Percentiles rank a stretch among this genome's conserved stretches.
Conservation (phyloP, 2,113 vertebrate genomes). For the Scartelaos histophorus region DNA sequence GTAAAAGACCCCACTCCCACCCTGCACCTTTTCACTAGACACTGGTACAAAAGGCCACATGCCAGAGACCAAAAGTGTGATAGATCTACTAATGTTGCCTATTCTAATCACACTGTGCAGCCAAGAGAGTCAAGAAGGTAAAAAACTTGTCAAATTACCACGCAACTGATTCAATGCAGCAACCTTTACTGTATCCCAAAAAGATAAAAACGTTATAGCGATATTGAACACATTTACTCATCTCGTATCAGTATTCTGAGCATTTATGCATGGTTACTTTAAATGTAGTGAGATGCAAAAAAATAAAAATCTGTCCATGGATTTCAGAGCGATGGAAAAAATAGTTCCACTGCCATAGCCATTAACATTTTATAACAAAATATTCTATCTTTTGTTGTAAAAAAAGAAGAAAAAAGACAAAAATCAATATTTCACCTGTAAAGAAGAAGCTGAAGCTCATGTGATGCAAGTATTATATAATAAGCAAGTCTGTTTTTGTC, state of each 20-base stretch:
- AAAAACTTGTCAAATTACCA: not conserved
- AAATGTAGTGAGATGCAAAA: not conserved
- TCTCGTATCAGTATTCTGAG: too few relatives aligned
- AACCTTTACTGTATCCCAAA: too few relatives aligned
- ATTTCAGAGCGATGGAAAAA: too few relatives aligned
- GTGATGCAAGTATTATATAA: not conserved
- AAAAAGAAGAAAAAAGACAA: too few relatives aligned
- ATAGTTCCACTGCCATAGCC: too few relatives aligned
- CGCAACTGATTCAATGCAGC: too few relatives aligned
- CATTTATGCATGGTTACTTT: not conserved
- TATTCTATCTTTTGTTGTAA: too few relatives aligned
- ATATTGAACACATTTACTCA: not conserved
- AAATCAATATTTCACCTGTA: too few relatives aligned
- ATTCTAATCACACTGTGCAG: not conserved
- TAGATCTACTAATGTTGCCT: not conserved
- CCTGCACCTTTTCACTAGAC: slow-evolving; percentile 22
- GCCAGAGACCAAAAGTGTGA: not conserved
- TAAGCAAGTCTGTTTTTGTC: not conserved
- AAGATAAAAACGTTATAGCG: too few relatives aligned
- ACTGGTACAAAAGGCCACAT: not conserved
- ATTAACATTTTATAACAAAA: too few relatives aligned
- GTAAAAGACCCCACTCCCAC: slow-evolving; percentile 37
- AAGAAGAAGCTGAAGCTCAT: too few relatives aligned
- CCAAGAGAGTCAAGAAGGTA: not conserved
- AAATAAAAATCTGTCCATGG: not conserved